Percentiles rank a stretch among this genome's conserved stretches.
phyloP scores from a whole-genome alignment of 1,140 invertebrate genomes.

The Pachypeltis micranthus region DNA sequence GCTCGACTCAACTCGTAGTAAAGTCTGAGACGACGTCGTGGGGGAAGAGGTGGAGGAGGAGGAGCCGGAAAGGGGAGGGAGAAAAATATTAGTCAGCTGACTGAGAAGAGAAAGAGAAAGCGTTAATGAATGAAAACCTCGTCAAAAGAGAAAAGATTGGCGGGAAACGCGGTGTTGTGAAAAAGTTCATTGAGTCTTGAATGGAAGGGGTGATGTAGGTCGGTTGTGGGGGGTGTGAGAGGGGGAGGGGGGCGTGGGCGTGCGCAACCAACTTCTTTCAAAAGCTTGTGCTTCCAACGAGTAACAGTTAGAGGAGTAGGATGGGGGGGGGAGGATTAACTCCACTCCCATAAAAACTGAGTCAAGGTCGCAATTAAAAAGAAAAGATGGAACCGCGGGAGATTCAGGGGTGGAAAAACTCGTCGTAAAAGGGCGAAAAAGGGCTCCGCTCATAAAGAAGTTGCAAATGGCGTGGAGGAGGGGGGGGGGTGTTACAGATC shows the following conservation, averaged over 20 bases:
- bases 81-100: conserved; percentile 15
- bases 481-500: too few species aligned
- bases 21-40: conserved; percentile 7
- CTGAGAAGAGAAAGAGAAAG: too few species aligned
- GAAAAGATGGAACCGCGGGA: neutral
- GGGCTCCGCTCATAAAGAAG: too few species aligned
- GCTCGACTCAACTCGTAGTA: conserved; percentile 9
- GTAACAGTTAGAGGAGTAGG: too few species aligned
- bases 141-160: conserved; percentile 16
- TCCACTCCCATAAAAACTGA: conserved; percentile 14
- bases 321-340: neutral
- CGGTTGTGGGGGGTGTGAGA: too few species aligned
- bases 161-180: neutral
- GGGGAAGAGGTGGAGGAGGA: neutral
- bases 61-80: neutral
- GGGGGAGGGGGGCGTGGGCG: conserved; percentile 2
- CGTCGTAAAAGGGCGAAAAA: neutral
- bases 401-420: neutral
- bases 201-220: too few species aligned
- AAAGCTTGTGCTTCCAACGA: too few species aligned
- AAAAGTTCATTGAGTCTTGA: too few species aligned
- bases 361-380: conserved; percentile 17
- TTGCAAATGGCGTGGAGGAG: too few species aligned
- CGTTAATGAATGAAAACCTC: conserved; percentile 16
- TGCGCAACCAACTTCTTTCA: neutral